A percentile compares a stretch with the other conserved stretches of the same genome.
These are phyloP conservation scores for Spodoptera picta DNA, from an alignment of 2,888 invertebrate species.

Conservation along the genomic window DNA sequence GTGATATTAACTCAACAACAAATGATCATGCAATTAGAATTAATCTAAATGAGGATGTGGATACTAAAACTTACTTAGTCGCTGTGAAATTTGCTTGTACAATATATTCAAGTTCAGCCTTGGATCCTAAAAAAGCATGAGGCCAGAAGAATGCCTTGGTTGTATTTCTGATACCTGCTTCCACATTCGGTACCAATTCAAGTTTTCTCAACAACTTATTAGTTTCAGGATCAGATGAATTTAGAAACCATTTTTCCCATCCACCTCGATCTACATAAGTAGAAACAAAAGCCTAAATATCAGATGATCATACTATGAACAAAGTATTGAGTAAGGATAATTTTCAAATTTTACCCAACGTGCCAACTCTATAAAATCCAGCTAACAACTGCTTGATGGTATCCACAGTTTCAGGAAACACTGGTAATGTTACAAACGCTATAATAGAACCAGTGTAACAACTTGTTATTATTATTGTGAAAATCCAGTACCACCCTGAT, in stretches of 20 bases:
- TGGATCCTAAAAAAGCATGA: conserved; percentile 93
- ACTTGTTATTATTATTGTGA: conserved; percentile 94
- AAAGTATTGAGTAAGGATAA: conserved; percentile 7
- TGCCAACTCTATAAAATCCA: conserved; percentile 92
- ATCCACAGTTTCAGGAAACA: conserved; percentile 93
- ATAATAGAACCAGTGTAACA: conserved; percentile 95
- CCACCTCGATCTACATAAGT: conserved; percentile 90
- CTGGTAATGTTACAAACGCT: conserved; percentile 94
- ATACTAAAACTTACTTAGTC: conserved; percentile 68
- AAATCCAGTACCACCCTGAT: conserved; percentile 94
- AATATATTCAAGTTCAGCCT: conserved; percentile 91
- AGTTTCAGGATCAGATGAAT: conserved; percentile 90
- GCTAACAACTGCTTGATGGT: conserved; percentile 90
- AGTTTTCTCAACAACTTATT: conserved; percentile 90
- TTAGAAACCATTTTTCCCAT: conserved; percentile 92
- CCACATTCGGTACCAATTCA: conserved; percentile 90
- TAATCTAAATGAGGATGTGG: no score
- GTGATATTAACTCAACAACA: no score
- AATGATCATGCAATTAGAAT: no score
- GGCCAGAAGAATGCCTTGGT: conserved; percentile 93
- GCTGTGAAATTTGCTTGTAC: conserved; percentile 92
- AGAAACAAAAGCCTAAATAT: no score
- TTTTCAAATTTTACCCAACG: conserved; percentile 87
- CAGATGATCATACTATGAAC: no score
- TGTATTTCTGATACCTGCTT: conserved; percentile 92